Percentiles rank a stretch among this genome's conserved stretches.
These are phyloP conservation scores for Diploptera punctata DNA, from an alignment of 2,888 invertebrate species.

Conservation along the genomic window DNA sequence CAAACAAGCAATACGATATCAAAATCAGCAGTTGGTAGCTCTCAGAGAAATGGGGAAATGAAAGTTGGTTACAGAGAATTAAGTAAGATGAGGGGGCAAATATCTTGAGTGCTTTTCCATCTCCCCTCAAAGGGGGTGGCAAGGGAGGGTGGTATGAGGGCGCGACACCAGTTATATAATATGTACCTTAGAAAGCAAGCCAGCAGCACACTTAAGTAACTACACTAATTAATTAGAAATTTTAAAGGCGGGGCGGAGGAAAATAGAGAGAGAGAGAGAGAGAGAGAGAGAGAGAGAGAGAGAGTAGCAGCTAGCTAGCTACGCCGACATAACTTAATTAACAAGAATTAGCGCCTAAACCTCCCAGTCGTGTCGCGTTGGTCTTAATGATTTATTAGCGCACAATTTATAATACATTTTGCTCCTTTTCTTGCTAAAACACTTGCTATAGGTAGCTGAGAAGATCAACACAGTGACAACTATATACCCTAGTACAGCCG, in stretches of 20 bases:
- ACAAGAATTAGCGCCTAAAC: conserved; percentile 21
- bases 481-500: background rate
- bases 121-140: background rate
- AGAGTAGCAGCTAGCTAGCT: background rate
- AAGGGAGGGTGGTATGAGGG: too few relatives aligned
- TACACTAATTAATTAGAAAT: conserved; percentile 24
- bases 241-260: conserved; percentile 10
- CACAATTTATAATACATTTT: background rate
- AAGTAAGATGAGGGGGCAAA: conserved; percentile 3
- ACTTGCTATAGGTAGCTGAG: background rate
- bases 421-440: background rate
- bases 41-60: too few relatives aligned
- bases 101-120: conserved; percentile 2
- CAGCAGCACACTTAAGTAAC: background rate
- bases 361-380: background rate
- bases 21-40: too few relatives aligned
- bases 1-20: too few relatives aligned
- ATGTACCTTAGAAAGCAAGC: background rate
- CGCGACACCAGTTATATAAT: background rate
- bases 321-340: conserved; percentile 8
- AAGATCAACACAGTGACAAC: background rate
- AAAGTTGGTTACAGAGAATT: background rate
- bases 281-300: background rate
- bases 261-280: background rate
- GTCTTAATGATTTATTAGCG: conserved; percentile 24